These are phyloP conservation scores for Pungitius pungitius DNA, from an alignment of 2,113 vertebrate species.

Conservation along the genomic window DNA sequence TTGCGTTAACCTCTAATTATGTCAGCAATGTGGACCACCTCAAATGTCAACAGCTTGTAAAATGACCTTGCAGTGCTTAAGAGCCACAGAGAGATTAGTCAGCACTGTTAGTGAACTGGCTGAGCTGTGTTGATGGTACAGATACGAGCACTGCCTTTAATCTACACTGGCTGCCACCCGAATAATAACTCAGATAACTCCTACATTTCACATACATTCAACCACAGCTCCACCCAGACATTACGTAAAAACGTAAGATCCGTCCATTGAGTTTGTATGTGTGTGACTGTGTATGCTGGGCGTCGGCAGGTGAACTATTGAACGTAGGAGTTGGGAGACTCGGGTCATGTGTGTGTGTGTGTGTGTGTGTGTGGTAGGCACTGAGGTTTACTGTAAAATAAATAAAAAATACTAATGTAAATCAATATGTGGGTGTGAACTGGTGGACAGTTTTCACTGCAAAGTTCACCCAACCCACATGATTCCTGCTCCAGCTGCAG, in stretches of 20 bases:
- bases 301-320: background rate
- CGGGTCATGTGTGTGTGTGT: conserved; percentile 4
- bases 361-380: conserved; percentile 7
- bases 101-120: conserved; percentile 6
- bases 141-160: background rate
- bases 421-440: conserved; percentile 26
- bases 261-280: background rate
- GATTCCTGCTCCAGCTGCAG: conserved; percentile 8
- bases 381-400: background rate
- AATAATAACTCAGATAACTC: background rate
- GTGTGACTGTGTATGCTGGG: background rate
- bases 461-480: conserved; percentile 13
- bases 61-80: conserved; percentile 12
- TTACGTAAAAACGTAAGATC: background rate
- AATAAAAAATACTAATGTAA: background rate
- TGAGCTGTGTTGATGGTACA: conserved; percentile 6
- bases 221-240: background rate
- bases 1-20: background rate
- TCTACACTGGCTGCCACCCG: background rate
- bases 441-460: background rate
- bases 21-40: conserved; percentile 44
- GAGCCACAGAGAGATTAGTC: conserved; percentile 29
- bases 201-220: background rate
- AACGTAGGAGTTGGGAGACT: conserved; percentile 7
- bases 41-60: conserved; percentile 55